Percentiles rank a stretch among this genome's conserved stretches.
phyloP scores from a whole-genome alignment of 2,888 invertebrate genomes.

The Clepsis dumicolana region DNA sequence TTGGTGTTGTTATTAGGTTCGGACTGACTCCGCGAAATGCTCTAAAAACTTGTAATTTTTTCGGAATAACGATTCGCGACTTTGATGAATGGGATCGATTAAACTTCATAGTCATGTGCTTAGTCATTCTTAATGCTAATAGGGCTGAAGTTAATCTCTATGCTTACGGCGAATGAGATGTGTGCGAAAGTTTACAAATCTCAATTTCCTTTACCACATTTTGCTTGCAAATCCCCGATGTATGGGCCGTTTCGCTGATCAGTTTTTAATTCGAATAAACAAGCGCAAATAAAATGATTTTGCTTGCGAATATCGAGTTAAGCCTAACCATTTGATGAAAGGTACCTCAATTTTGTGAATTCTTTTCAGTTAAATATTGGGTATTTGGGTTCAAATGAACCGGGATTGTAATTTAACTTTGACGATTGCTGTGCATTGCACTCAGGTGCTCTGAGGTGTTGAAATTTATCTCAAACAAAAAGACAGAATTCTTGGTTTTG shows the following conservation, averaged over 20 bases:
- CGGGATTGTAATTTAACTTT: constrained; percentile 24
- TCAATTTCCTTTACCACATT: background rate
- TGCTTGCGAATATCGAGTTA: constrained; percentile 2
- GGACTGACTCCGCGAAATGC: constrained; percentile 70
- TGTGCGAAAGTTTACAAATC: background rate
- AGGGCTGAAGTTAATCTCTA: background rate
- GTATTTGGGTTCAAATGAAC: background rate
- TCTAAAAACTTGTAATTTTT: constrained; percentile 66
- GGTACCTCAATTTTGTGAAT: background rate
- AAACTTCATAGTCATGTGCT: constrained; percentile 45
- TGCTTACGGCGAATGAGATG: background rate
- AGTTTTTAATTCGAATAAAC: constrained; percentile 6
- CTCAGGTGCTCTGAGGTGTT: constrained; percentile 13
- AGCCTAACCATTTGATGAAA: constrained; percentile 7
- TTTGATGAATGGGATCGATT: constrained; percentile 62
- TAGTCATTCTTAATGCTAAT: background rate
- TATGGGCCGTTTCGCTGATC: background rate
- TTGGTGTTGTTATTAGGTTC: constrained; percentile 72
- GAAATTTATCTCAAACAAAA: background rate
- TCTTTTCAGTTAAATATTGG: constrained; percentile 1
- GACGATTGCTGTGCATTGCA: constrained; percentile 18
- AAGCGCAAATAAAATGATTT: constrained; percentile 3
- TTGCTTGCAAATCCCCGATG: background rate
- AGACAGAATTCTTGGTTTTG: background rate
- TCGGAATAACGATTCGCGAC: constrained; percentile 68